Evolutionary conservation across 2,797 vertebrate genomes (phyloP), one percentile per base, ranked within the genome.

Genomic region (Rachycentron canadum): DNA sequence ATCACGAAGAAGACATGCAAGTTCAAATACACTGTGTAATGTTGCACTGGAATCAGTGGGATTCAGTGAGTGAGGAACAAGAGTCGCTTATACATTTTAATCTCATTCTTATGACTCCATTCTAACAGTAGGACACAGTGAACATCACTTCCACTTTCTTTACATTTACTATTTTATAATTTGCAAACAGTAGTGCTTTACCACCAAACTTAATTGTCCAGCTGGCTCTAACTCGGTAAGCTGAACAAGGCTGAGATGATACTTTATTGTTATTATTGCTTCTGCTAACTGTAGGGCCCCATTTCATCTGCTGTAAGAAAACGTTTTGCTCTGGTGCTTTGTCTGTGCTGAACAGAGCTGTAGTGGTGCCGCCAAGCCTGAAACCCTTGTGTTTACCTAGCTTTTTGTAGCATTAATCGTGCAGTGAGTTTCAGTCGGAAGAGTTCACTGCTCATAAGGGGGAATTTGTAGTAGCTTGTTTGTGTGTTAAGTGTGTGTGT

Each of bases 321-420:
- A 82, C 72, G 74, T 80, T 86, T 76, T 78, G 81, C 81, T 82
- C 66, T 57, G 73, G 70, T 89, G 84, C 84, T 85, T 73, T 80
- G 84, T 86, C 86, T 83, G 73, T 74, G 72, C 88, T 38, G 88
- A 92, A 91, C 88, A 93, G 86, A 91, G 89, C 86, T 79, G 87
- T 87, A 80, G 78, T 79, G 59, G 85, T 73, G 88, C 91, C 86
- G 86, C 91, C 87, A 88, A 91, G 93, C 88, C 89, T 86, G 87
- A 92, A 91, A 88, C 90, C 87, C 89, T 71, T 79, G 89, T 91
- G 92, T 92, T 93, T 90, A 93, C 88, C 84, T 84, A 57, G 91
- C 87, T 92, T 91, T 91, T 81, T 91, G 90, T 90, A 83, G 86
- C 83, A 80, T 88, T 92, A 91, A 93, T 86, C 86, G 86, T 83